Percentiles rank a stretch among this genome's conserved stretches.
These are phyloP conservation scores for Adelosebastes latens DNA, from an alignment of 2,797 vertebrate species.

Conservation along the genomic window DNA sequence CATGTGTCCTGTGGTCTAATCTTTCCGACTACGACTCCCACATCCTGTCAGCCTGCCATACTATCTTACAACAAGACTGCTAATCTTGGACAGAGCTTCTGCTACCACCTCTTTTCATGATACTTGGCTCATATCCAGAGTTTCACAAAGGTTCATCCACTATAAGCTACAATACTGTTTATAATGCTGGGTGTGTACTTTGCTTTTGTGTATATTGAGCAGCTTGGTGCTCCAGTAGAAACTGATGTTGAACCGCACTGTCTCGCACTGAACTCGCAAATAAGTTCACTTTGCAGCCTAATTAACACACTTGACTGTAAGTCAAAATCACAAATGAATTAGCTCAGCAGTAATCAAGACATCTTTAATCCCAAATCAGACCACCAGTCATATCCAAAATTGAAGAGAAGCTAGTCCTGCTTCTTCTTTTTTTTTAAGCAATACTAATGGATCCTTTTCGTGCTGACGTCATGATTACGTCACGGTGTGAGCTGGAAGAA, in stretches of 20 bases:
- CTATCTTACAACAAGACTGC: slow-evolving; percentile 21
- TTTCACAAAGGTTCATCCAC: slow-evolving; percentile 30
- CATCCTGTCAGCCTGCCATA: slow-evolving; percentile 43
- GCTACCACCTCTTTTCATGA: slow-evolving; percentile 35
- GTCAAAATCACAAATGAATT: slow-evolving; percentile 23
- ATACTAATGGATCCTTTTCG: neutral
- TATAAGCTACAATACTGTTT: slow-evolving; percentile 8
- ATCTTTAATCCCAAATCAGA: slow-evolving; percentile 33
- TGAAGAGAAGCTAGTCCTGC: neutral
- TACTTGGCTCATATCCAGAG: slow-evolving; percentile 32
- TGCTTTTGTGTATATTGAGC: slow-evolving; percentile 1
- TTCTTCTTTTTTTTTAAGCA: neutral
- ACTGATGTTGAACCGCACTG: neutral
- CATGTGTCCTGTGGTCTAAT: slow-evolving; percentile 32
- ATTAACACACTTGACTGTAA: slow-evolving; percentile 38
- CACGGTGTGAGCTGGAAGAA: neutral
- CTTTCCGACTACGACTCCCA: slow-evolving; percentile 40
- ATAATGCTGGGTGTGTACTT: neutral
- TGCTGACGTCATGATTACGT: neutral
- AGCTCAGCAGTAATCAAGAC: slow-evolving; percentile 42
- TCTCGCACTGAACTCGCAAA: neutral
- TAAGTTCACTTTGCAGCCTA: slow-evolving; percentile 27
- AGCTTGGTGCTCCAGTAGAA: neutral
- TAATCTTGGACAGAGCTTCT: slow-evolving; percentile 38
- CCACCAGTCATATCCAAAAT: neutral